Percentiles rank a stretch among this genome's conserved stretches.
These are phyloP conservation scores for Diadumene lineata DNA, from an alignment of 92 coral and sea anemone genomes.

Conservation along the genomic window DNA sequence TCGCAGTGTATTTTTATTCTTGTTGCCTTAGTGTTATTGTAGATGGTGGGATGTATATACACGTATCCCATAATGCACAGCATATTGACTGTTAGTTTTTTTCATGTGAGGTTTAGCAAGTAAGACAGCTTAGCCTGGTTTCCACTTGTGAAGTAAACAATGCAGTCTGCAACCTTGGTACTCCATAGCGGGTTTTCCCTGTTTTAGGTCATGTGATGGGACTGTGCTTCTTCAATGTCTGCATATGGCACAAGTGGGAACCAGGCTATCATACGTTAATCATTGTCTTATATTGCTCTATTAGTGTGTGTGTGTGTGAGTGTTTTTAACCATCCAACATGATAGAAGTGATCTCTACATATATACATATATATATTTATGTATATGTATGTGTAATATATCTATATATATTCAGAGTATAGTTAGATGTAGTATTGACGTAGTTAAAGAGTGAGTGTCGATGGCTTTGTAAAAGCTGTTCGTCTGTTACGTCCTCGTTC, in stretches of 20 bases:
- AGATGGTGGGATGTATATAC: slow-evolving; percentile 18
- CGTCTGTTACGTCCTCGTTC: slow-evolving; percentile 21
- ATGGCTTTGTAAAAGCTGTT: slow-evolving; percentile 28
- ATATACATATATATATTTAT: not conserved
- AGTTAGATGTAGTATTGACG: not conserved
- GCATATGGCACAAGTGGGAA: too few relatives aligned
- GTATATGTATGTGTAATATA: not conserved
- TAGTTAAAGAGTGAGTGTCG: slow-evolving; percentile 28
- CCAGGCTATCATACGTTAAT: too few relatives aligned
- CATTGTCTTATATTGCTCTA: too few relatives aligned
- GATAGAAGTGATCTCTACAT: not conserved
- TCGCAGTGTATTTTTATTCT: slow-evolving; percentile 27
- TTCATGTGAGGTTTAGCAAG: slow-evolving; percentile 5
- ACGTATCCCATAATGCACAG: slow-evolving; percentile 9
- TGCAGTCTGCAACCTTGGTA: too few relatives aligned
- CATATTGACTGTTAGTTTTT: slow-evolving; percentile 25
- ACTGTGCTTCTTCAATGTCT: too few relatives aligned
- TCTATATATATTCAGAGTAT: not conserved
- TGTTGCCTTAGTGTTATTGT: slow-evolving; percentile 19
- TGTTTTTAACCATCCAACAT: too few relatives aligned
- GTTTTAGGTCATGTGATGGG: too few relatives aligned
- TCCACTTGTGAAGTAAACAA: too few relatives aligned
- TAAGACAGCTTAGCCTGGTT: not conserved
- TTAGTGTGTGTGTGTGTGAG: too few relatives aligned
- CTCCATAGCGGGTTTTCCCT: too few relatives aligned